phyloP scores from a whole-genome alignment of 1,140 invertebrate genomes.

The Platorchestia sp. region DNA sequence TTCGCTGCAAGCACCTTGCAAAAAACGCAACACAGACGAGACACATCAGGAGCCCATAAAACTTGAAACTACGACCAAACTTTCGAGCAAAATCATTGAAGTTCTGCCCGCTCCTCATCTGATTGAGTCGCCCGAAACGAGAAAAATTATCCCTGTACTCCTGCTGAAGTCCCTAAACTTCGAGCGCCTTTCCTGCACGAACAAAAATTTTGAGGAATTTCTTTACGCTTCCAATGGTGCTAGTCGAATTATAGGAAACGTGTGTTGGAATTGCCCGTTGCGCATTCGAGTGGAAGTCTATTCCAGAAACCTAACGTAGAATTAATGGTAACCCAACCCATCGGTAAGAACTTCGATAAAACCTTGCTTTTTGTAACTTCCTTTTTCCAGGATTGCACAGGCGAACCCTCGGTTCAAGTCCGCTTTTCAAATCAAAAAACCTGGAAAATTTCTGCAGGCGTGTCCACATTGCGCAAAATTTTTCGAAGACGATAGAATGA shows the following conservation, averaged over 20 bases:
- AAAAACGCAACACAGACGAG: neutral
- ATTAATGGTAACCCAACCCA: neutral
- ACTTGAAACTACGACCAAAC: neutral
- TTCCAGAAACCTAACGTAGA: neutral
- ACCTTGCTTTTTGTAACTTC: neutral
- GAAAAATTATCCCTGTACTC: neutral
- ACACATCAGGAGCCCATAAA: neutral
- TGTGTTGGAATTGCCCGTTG: neutral
- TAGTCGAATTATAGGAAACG: neutral
- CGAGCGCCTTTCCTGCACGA: neutral
- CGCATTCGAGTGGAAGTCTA: neutral
- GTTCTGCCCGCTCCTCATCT: neutral
- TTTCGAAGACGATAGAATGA: neutral
- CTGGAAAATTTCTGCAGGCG: neutral
- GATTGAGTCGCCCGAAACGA: neutral
- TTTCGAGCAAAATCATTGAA: slow-evolving; percentile 9
- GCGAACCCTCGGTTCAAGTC: neutral
- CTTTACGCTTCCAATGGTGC: neutral
- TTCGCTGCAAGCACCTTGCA: neutral
- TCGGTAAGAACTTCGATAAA: neutral
- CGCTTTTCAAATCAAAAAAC: neutral
- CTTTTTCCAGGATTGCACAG: neutral
- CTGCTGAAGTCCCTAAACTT: neutral
- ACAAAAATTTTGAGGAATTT: neutral
- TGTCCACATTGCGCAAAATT: neutral